A percentile compares a stretch with the other conserved stretches of the same genome.
These are phyloP conservation scores for Microctenopoma lineatum DNA, from an alignment of 2,797 vertebrate genomes.

Conservation along the genomic window DNA sequence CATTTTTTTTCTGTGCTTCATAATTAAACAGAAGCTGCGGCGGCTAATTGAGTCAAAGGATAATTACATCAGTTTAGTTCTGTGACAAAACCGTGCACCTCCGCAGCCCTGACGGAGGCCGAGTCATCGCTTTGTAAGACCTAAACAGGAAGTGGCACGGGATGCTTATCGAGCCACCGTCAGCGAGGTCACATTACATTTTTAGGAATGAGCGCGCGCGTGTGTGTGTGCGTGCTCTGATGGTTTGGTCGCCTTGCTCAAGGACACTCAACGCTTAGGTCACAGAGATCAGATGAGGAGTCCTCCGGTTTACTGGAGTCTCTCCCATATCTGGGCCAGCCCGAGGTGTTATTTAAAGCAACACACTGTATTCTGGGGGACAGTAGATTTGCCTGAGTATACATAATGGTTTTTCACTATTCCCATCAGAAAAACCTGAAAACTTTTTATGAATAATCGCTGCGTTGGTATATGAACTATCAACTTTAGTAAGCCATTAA, in stretches of 20 bases:
- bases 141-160: conserved; percentile 1
- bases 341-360: conserved; percentile 32
- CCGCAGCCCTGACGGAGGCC: neutral
- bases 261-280: conserved; percentile 35
- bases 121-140: neutral
- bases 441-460: neutral
- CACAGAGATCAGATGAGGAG: conserved; percentile 28
- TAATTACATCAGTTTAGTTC: conserved; percentile 26
- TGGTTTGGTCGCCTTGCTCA: conserved; percentile 21
- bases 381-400: neutral
- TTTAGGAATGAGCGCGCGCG: neutral
- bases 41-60: conserved; percentile 44
- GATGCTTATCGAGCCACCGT: no score
- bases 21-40: conserved; percentile 56
- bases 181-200: no score
- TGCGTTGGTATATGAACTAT: neutral
- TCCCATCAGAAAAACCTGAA: neutral
- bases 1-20: conserved; percentile 46
- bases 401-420: no score
- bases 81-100: conserved; percentile 17
- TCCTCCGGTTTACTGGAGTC: conserved; percentile 30
- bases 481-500: neutral
- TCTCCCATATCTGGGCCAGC: conserved; percentile 11
- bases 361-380: conserved; percentile 36
- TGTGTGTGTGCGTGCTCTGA: neutral